Evolutionary conservation across 2,888 invertebrate species (phyloP).

Genomic region (Heteropelma amictum): DNA sequence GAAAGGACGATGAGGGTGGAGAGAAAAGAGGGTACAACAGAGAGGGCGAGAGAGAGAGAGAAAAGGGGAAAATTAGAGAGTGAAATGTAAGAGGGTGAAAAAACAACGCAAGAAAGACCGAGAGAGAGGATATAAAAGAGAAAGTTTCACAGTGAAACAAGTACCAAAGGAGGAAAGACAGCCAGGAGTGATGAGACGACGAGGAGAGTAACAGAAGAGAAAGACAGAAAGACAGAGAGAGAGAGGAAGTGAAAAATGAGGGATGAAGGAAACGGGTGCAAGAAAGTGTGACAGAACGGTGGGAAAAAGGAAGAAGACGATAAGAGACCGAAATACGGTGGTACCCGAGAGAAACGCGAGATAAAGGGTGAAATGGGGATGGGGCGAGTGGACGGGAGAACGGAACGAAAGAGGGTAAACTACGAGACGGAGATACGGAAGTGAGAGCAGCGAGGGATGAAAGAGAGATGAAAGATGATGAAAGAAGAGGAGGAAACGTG

Average conservation of each 20-base stretch:
- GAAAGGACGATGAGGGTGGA: slow-evolving; percentile 12
- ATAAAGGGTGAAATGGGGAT: neutral
- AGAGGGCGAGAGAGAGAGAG: neutral
- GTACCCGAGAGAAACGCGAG: neutral
- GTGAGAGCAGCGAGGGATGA: neutral
- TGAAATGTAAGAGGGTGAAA: no score
- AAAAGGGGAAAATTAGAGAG: neutral
- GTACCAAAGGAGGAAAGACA: no score
- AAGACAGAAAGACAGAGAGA: neutral
- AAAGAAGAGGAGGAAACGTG: neutral
- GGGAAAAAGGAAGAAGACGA: slow-evolving; percentile 10
- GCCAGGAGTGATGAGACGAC: slow-evolving; percentile 9
- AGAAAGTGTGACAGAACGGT: neutral
- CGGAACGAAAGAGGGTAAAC: neutral
- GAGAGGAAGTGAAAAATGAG: neutral
- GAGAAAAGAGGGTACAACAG: neutral
- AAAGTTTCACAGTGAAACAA: no score
- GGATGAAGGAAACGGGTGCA: neutral
- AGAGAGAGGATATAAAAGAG: no score
- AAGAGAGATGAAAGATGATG: neutral
- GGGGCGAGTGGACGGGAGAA: neutral
- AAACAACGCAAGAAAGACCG: no score
- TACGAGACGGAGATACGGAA: neutral
- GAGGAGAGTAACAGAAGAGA: neutral
- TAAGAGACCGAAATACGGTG: neutral